Percentiles rank a stretch among this genome's conserved stretches.
Conservation (phyloP, 2,797 vertebrate genomes). For the Paguma larvata region DNA sequence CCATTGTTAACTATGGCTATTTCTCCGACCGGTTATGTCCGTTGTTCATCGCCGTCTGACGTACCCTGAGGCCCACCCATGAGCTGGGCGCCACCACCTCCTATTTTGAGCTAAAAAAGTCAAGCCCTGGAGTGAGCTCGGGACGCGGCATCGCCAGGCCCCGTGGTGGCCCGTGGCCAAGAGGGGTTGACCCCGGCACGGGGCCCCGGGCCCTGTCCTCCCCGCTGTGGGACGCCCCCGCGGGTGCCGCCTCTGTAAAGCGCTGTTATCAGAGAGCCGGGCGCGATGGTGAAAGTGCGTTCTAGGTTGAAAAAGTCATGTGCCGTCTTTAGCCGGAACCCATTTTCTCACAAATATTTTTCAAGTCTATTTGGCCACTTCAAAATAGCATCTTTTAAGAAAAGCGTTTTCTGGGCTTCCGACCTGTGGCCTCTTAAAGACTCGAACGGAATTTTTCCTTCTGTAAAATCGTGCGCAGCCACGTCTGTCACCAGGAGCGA, state of each 20-base stretch:
- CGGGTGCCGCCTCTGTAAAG: background rate
- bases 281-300: background rate
- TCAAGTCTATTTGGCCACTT: background rate
- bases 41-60: background rate
- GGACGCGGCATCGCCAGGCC: background rate
- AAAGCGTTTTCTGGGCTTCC: background rate
- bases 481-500: background rate
- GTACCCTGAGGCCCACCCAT: background rate
- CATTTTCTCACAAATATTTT: background rate
- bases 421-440: background rate
- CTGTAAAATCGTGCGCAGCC: background rate
- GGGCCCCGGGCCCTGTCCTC: background rate
- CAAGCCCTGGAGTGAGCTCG: too few species aligned
- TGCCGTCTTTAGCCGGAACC: background rate
- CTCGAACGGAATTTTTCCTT: background rate
- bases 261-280: background rate
- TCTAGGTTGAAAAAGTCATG: background rate
- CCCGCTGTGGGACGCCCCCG: background rate
- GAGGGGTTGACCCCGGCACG: background rate
- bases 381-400: background rate
- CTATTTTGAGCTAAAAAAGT: background rate
- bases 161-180: too few species aligned
- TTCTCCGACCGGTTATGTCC: background rate
- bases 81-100: background rate
- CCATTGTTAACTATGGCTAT: too few species aligned